phyloP scores from a whole-genome alignment of 2,888 invertebrate species.

The Morpho deidamia region DNA sequence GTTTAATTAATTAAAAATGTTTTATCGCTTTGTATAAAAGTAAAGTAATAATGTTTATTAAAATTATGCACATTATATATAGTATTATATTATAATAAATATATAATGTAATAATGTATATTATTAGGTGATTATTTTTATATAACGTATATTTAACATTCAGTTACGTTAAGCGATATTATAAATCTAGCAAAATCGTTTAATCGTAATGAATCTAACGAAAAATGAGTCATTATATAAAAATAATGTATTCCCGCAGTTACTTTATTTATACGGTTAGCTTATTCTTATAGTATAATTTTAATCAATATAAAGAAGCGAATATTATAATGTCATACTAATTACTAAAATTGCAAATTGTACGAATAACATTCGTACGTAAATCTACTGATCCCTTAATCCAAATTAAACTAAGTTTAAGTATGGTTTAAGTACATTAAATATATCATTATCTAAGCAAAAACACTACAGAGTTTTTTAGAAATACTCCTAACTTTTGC shows the following conservation, averaged over 20 bases:
- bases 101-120: background rate
- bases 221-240: too few species aligned
- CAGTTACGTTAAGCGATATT: too few species aligned
- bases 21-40: too few species aligned
- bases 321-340: background rate
- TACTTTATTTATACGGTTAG: too few species aligned
- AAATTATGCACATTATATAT: too few species aligned
- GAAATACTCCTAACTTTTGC: background rate
- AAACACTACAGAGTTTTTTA: background rate
- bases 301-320: too few species aligned
- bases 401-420: slow-evolving; percentile 10
- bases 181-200: too few species aligned
- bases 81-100: background rate
- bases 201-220: too few species aligned
- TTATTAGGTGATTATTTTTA: background rate
- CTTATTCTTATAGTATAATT: too few species aligned
- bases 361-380: background rate
- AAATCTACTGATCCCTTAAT: slow-evolving; percentile 12
- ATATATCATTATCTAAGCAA: slow-evolving; percentile 8
- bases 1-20: too few species aligned
- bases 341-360: background rate
- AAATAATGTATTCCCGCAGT: too few species aligned
- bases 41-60: too few species aligned
- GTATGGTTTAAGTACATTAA: slow-evolving; percentile 8
- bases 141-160: background rate